Evolutionary conservation across 37 sponge, comb jelly and placozoan genomes (phyloP), one percentile per base, ranked within the genome.

Genomic region (Haliclona indistincta): DNA sequence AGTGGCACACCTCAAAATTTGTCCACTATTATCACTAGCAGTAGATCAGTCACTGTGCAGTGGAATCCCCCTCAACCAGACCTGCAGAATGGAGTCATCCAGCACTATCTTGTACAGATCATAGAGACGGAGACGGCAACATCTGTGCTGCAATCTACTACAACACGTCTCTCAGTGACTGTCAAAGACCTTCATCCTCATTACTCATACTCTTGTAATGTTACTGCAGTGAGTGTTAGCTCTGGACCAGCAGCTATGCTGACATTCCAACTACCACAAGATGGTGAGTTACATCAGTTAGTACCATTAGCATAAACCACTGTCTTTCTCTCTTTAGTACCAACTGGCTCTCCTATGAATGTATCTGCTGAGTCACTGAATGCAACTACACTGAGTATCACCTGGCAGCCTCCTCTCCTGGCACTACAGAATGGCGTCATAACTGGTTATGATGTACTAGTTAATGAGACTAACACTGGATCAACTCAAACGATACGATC

Each of bases 1-100:
- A 58, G 25, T n/a, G 7, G 26, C n/a, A 7, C 60, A 6, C 60
- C 60, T 25, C 6, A 6, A 20, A 58, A 25, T 58, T 25, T n/a
- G n/a, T 25, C 26, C 7, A 7, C 6, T 6, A 25, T 25, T 58
- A 6, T n/a, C 25, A 58, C n/a, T 20, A 26, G n/a, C 25, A 7
- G 26, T 25, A 8, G 60, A 25, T 25, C 60, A 25, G 60, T 58
- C 7, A 26, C 60, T n/a, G n/a, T 58, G 6, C 60, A 58, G 60
- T 74, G 74, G 74, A 20, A 56, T 34, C 74, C 74, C 2, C 74
- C 74, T 42, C 38, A 23, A 5, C 20, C 20, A 8, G 2, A 56
- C 2, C 38, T 37, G 19, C 74, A 74, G 13, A 74, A 74, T 74
- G 74, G 74, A 29, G 20, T 56, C 60, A 74, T 74, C 20, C 22